Conservation (phyloP, 1,140 invertebrate genomes). For the Apis florea region DNA sequence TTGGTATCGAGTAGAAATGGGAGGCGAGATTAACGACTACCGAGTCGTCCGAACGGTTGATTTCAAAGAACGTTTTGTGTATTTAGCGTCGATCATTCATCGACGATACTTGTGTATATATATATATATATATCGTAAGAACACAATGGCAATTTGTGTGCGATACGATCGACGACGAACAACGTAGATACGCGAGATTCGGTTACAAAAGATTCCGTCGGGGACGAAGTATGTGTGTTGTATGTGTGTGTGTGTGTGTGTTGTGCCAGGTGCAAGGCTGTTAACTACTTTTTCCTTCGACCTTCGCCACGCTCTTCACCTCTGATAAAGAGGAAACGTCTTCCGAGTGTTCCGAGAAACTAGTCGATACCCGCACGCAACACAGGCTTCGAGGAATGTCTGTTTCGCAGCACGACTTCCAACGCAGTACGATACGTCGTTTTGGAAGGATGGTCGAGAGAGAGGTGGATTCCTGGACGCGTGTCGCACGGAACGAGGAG, state of each 20-base stretch:
- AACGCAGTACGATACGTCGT: background rate
- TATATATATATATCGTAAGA: background rate
- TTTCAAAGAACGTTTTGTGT: background rate
- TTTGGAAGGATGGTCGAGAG: background rate
- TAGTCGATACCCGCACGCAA: background rate
- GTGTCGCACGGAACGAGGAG: background rate
- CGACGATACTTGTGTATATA: background rate
- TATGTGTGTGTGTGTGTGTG: too few species aligned
- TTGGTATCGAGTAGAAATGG: too few species aligned
- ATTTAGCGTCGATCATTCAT: background rate
- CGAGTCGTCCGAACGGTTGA: background rate
- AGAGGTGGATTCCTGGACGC: background rate
- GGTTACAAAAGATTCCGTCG: background rate
- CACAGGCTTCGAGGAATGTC: too few species aligned
- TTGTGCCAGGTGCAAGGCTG: slow-evolving; percentile 20
- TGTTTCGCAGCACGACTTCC: too few species aligned
- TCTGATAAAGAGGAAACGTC: background rate
- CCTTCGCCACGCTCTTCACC: background rate
- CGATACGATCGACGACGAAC: background rate
- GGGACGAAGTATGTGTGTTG: background rate
- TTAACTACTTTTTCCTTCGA: background rate
- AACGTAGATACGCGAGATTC: background rate
- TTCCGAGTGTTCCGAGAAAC: background rate
- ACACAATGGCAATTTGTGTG: background rate
- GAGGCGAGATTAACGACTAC: background rate